Conservation (phyloP, 2,888 invertebrate genomes). For the Hemistola chrysoprasaria region DNA sequence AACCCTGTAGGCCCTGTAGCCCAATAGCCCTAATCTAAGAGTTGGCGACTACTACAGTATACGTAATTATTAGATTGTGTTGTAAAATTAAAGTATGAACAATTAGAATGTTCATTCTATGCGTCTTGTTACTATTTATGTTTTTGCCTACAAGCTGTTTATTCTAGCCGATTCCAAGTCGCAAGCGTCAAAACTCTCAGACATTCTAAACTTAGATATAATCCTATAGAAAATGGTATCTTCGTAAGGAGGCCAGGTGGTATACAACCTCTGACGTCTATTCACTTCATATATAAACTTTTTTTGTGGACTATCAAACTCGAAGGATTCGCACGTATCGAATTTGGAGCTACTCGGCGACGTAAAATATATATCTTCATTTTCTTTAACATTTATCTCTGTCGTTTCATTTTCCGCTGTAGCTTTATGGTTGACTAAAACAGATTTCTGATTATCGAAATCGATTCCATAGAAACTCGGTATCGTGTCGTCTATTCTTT, state of each 20-base stretch:
- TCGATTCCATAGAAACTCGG: constrained; percentile 58
- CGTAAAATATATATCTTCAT: constrained; percentile 28
- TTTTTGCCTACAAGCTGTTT: constrained; percentile 24
- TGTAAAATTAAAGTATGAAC: too few relatives aligned
- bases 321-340: constrained; percentile 22
- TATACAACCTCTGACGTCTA: constrained; percentile 39
- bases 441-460: constrained; percentile 23
- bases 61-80: too few relatives aligned
- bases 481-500: constrained; percentile 44
- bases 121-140: too few relatives aligned
- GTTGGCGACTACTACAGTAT: too few relatives aligned
- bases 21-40: too few relatives aligned
- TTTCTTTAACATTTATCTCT: constrained; percentile 6
- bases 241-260: constrained; percentile 72
- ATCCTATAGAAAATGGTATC: constrained; percentile 65
- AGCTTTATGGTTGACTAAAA: constrained; percentile 14
- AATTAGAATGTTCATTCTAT: too few relatives aligned
- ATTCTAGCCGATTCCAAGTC: constrained; percentile 47
- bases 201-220: constrained; percentile 67
- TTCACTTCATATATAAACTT: constrained; percentile 48
- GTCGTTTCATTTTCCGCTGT: background rate
- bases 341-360: constrained; percentile 40
- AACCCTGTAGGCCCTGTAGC: too few relatives aligned
- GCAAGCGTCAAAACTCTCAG: constrained; percentile 70
- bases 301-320: constrained; percentile 30